A percentile compares a stretch with the other conserved stretches of the same genome.
Evolutionary conservation across 2,888 invertebrate species (phyloP).

Genomic region (Drosophila nr. perissopoda): DNA sequence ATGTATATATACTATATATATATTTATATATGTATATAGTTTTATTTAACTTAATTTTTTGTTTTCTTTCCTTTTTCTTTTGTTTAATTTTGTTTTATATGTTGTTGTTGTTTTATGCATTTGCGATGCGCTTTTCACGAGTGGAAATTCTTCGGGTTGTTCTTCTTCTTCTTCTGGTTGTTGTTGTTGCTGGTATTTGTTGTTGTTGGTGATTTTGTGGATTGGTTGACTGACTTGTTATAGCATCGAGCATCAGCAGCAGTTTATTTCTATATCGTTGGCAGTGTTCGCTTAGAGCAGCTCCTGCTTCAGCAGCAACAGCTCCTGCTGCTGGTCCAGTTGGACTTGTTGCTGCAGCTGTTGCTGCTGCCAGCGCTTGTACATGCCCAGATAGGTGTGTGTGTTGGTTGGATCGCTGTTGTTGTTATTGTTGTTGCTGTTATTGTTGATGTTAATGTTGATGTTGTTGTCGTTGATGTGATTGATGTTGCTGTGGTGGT

Average conservation of each 20-base stretch:
- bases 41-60: constrained; percentile 58
- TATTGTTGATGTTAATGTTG: constrained; percentile 5
- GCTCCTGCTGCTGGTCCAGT: constrained; percentile 69
- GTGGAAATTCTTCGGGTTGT: constrained; percentile 58
- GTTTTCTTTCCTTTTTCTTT: constrained; percentile 3
- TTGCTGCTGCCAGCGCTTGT: constrained; percentile 75
- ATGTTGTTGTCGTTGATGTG: constrained; percentile 25
- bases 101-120: constrained; percentile 36
- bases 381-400: constrained; percentile 65
- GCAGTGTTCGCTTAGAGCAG: constrained; percentile 47
- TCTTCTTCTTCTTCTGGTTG: constrained; percentile 27
- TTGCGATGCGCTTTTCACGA: constrained; percentile 45
- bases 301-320: constrained; percentile 66
- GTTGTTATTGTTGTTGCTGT: not conserved
- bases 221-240: not conserved
- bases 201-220: constrained; percentile 4
- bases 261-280: constrained; percentile 9
- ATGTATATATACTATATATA: constrained; percentile 58
- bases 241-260: constrained; percentile 17
- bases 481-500: constrained; percentile 21
- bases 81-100: constrained; percentile 35
- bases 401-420: constrained; percentile 39
- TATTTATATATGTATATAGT: constrained; percentile 59
- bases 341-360: constrained; percentile 72
- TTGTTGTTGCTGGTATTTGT: not conserved